Evolutionary conservation across 2,888 invertebrate species (phyloP), one percentile per base, ranked within the genome.

Genomic region (Synergus laeviventris): DNA sequence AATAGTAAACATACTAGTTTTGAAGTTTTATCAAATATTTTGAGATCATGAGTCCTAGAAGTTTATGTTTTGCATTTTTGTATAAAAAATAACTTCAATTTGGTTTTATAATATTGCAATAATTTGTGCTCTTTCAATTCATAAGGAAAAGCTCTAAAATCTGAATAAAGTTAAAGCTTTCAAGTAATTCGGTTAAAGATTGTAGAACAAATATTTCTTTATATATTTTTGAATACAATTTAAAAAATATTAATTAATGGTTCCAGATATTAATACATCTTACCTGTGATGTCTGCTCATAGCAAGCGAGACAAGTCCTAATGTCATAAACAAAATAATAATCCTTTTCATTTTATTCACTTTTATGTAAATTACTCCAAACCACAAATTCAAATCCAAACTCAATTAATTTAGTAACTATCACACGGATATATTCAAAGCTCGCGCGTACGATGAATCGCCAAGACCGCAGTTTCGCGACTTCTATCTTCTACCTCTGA

Each of bases 261-360:
- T 36, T 18, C n/a, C 8, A 18, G 8, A 36, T 5, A 36, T 45
- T 36, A 39, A 60, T 31, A 36, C 1, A 74, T 75, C 83, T 85
- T 78, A 89, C 89, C 86, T 86, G 76, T 87, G 86, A 78, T 86
- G 85, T 81, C 81, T 84, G 76, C 84, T 83, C 36, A 81, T 62
- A 31, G 77, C 82, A 45, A 76, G 77, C 38, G 80, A 74, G 16
- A 77, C 61, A 45, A 81, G 75, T 7, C 82, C 78, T 75, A 85
- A n/a, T 38, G 75, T 76, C 21, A 87, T 36, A 14, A 86, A 54
- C 11, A 86, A 4, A 21, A 81, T 49, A 5, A 83, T 38, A 24
- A 78, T 38, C 24, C 36, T 80, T 66, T 56, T 84, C 84, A 84
- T 87, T 42, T 73, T 82, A 60, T 75, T 45, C 38, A 14, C n/a